Conservation (phyloP, 2,797 vertebrate species). For the Hybognathus amarus region DNA sequence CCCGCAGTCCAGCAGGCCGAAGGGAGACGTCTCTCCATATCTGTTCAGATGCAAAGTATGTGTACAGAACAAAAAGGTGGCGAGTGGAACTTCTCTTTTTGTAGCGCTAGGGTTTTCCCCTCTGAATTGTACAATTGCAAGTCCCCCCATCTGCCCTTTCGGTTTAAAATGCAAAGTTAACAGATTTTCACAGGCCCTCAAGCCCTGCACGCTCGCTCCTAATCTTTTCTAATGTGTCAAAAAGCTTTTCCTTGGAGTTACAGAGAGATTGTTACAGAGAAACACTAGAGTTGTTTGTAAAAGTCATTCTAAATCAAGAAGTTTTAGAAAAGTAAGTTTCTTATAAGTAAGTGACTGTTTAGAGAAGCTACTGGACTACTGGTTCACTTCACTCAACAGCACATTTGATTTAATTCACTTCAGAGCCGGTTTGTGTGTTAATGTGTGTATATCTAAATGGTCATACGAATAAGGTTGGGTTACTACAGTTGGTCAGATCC, state of each 20-base stretch:
- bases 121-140: slow-evolving; percentile 57
- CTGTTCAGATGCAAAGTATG: slow-evolving; percentile 52
- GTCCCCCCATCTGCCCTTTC: slow-evolving; percentile 45
- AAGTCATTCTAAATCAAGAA: slow-evolving; percentile 73
- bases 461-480: neutral
- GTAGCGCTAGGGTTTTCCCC: slow-evolving; percentile 68
- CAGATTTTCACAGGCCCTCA: slow-evolving; percentile 75
- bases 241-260: slow-evolving; percentile 78
- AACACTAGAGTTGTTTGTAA: slow-evolving; percentile 79
- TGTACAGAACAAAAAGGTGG: slow-evolving; percentile 47
- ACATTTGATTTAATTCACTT: neutral
- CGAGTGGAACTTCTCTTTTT: slow-evolving; percentile 68
- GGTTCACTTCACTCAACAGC: neutral
- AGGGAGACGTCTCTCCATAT: slow-evolving; percentile 59
- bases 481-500: neutral
- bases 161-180: slow-evolving; percentile 82
- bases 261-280: slow-evolving; percentile 73
- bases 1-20: slow-evolving; percentile 8
- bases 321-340: slow-evolving; percentile 65
- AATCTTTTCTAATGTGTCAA: slow-evolving; percentile 83
- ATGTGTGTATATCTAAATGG: neutral
- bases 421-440: neutral
- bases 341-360: slow-evolving; percentile 35
- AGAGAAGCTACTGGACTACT: neutral
- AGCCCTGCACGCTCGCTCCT: slow-evolving; percentile 78